Conservation (phyloP, 2,113 vertebrate species). For the Otocyon megalotis region DNA sequence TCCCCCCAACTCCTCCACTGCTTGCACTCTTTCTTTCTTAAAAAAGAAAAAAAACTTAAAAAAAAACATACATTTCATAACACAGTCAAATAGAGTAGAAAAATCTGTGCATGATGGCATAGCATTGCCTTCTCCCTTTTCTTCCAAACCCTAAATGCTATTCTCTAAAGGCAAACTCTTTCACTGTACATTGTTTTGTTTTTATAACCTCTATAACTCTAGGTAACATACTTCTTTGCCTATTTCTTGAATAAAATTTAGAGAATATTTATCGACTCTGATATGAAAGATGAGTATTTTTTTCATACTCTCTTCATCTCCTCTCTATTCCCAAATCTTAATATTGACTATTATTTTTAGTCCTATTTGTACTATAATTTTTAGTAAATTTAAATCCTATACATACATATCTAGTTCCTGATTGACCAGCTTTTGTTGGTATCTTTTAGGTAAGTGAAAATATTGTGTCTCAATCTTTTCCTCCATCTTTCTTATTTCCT, state of each 20-base stretch:
- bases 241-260: slow-evolving; percentile 29
- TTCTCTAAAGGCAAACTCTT: not conserved
- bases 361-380: not conserved
- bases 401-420: not conserved
- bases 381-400: not conserved
- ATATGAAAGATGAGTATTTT: not conserved
- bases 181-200: not conserved
- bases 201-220: not conserved
- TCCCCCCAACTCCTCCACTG: no score
- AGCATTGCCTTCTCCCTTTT: not conserved
- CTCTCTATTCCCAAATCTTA: not conserved
- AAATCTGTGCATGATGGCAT: not conserved
- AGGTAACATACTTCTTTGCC: not conserved
- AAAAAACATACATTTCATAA: not conserved
- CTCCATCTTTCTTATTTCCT: not conserved
- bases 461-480: not conserved
- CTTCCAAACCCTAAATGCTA: not conserved
- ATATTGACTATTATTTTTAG: not conserved
- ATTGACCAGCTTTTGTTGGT: not conserved
- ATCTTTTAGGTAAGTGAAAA: not conserved
- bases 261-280: not conserved
- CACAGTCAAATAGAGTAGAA: not conserved
- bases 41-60: not conserved
- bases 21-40: not conserved
- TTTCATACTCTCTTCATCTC: not conserved